Evolutionary conservation across 2,888 invertebrate genomes (phyloP).

Genomic region (Cryptocheilus praepositus): DNA sequence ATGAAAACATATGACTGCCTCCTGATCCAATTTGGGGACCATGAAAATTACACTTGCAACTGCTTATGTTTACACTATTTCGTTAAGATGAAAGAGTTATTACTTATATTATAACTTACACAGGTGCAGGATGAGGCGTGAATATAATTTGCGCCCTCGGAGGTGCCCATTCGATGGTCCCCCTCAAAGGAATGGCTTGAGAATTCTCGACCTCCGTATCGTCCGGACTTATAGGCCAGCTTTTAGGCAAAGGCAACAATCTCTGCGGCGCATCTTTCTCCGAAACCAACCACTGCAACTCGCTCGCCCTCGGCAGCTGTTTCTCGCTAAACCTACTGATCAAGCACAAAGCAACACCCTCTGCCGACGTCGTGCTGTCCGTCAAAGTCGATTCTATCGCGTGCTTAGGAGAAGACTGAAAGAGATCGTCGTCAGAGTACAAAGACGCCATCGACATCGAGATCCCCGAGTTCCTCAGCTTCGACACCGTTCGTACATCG

Average conservation of each 20-base stretch:
- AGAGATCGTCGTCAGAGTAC: slow-evolving; percentile 78
- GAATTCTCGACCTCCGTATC: slow-evolving; percentile 76
- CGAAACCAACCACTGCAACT: slow-evolving; percentile 87
- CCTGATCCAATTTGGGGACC: too few relatives aligned
- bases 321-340: slow-evolving; percentile 86
- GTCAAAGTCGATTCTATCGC: slow-evolving; percentile 72
- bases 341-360: slow-evolving; percentile 86
- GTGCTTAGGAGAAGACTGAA: slow-evolving; percentile 69
- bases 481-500: slow-evolving; percentile 74
- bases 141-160: slow-evolving; percentile 90
- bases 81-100: too few relatives aligned
- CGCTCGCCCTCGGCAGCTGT: slow-evolving; percentile 85
- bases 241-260: slow-evolving; percentile 85
- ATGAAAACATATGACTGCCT: too few relatives aligned
- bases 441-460: slow-evolving; percentile 81
- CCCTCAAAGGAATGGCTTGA: slow-evolving; percentile 78
- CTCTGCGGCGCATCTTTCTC: slow-evolving; percentile 86
- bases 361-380: slow-evolving; percentile 81
- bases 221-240: slow-evolving; percentile 82
- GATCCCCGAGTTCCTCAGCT: slow-evolving; percentile 71
- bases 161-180: slow-evolving; percentile 89
- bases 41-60: too few relatives aligned
- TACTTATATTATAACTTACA: too few relatives aligned
- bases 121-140: slow-evolving; percentile 82
- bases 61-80: too few relatives aligned